A percentile compares a stretch with the other conserved stretches of the same genome.
These are phyloP conservation scores for Dasypolia templi DNA, from an alignment of 2,888 invertebrate genomes.

Conservation along the genomic window DNA sequence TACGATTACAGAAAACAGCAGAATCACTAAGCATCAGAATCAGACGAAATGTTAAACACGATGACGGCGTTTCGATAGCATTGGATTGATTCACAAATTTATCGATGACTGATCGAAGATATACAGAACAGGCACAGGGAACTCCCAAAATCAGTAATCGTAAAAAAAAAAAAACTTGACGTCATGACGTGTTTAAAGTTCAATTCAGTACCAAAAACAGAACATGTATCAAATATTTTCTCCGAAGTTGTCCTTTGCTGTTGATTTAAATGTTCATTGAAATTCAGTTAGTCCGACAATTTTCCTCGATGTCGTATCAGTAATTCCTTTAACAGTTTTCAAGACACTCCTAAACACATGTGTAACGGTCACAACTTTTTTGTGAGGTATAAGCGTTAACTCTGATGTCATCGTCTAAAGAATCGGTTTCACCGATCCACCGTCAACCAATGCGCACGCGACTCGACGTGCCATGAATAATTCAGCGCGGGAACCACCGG, in stretches of 20 bases:
- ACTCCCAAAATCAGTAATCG: conserved; percentile 36
- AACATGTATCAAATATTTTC: background rate
- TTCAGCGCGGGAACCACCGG: conserved; percentile 80
- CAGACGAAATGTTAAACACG: background rate
- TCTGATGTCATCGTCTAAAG: conserved; percentile 70
- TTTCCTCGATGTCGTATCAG: background rate
- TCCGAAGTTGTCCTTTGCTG: conserved; percentile 2
- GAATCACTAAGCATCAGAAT: background rate
- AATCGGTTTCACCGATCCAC: conserved; percentile 69
- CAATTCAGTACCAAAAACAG: background rate
- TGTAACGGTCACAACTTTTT: conserved; percentile 35
- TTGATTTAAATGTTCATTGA: background rate
- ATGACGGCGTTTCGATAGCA: background rate
- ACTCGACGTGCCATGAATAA: conserved; percentile 78
- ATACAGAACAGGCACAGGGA: conserved; percentile 23
- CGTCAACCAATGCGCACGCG: conserved; percentile 71
- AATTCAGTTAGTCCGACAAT: background rate
- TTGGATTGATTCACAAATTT: conserved; percentile 32
- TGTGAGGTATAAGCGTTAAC: conserved; percentile 7
- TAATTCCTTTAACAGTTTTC: conserved; percentile 2
- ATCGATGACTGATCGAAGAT: conserved; percentile 26
- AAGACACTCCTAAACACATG: background rate
- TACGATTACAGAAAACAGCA: background rate
- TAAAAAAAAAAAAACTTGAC: conserved; percentile 40
- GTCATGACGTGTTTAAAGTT: conserved; percentile 9